These are phyloP conservation scores for Stenodera caucasica DNA, from an alignment of 2,888 invertebrate genomes.

Conservation along the genomic window DNA sequence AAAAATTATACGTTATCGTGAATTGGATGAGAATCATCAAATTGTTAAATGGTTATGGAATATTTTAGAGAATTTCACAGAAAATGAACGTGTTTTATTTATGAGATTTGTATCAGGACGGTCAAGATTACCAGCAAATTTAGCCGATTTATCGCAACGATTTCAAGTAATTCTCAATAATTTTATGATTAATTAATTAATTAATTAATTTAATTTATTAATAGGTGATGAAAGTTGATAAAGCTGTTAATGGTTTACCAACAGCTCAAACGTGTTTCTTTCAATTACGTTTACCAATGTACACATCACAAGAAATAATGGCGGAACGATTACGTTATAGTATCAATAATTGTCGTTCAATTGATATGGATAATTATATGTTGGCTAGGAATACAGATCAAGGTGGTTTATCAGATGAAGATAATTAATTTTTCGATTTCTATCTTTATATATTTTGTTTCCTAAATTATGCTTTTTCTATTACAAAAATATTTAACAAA, in stretches of 20 bases:
- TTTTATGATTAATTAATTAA: background rate
- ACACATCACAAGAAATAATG: constrained; percentile 63
- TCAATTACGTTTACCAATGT: constrained; percentile 65
- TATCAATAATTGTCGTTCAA: constrained; percentile 67
- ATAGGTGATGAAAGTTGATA: constrained; percentile 61
- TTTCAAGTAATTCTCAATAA: constrained; percentile 58
- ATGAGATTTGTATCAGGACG: constrained; percentile 69
- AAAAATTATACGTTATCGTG: constrained; percentile 67
- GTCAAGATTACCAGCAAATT: constrained; percentile 65
- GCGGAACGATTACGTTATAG: constrained; percentile 66
- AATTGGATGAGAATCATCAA: constrained; percentile 63
- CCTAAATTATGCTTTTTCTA: background rate
- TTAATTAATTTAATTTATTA: constrained; percentile 23
- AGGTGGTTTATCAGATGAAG: constrained; percentile 57
- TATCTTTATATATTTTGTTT: constrained; percentile 12
- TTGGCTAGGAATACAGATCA: constrained; percentile 62
- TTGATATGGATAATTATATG: constrained; percentile 73
- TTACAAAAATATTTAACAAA: background rate
- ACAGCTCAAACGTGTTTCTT: constrained; percentile 68
- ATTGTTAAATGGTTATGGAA: constrained; percentile 68
- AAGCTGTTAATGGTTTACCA: constrained; percentile 62
- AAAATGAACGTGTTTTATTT: constrained; percentile 65
- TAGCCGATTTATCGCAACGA: constrained; percentile 66
- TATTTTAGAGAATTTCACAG: constrained; percentile 64
- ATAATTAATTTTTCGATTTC: constrained; percentile 46